Evolutionary conservation across 2,113 vertebrate species (phyloP).

Genomic region (Cebus imitator): DNA sequence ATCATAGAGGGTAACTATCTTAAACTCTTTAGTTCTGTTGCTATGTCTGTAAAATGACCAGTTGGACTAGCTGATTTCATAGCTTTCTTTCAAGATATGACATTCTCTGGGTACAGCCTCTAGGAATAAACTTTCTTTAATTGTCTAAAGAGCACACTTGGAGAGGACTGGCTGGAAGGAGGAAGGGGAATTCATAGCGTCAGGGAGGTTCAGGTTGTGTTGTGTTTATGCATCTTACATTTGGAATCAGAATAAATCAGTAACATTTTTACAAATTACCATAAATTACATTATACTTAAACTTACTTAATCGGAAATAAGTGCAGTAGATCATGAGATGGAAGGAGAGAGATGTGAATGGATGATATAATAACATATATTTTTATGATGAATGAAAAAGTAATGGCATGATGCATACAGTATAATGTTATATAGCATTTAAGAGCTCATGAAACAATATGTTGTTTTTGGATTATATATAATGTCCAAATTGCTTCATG

Average conservation of each 20-base stretch:
- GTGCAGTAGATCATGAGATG: not conserved
- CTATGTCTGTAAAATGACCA: not conserved
- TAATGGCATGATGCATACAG: not conserved
- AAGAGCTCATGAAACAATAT: not conserved
- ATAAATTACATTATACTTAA: not conserved
- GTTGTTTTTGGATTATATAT: not conserved
- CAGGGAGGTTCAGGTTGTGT: not conserved
- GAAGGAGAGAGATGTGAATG: not conserved
- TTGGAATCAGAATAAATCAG: not conserved
- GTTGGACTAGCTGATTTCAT: not conserved
- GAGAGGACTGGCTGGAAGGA: not conserved
- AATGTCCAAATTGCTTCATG: not conserved
- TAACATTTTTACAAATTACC: not conserved
- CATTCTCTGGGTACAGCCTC: not conserved
- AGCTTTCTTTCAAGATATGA: not conserved
- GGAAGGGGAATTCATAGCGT: not conserved
- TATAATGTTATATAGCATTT: not conserved
- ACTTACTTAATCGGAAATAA: not conserved
- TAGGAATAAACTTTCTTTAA: not conserved
- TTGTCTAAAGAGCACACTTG: not conserved
- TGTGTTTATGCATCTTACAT: not conserved
- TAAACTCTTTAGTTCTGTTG: not conserved
- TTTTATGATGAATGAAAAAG: not conserved
- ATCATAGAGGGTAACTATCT: not conserved
- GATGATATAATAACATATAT: not conserved